These are phyloP conservation scores for Lerema accius DNA, from an alignment of 1,140 invertebrate genomes.

Conservation along the genomic window DNA sequence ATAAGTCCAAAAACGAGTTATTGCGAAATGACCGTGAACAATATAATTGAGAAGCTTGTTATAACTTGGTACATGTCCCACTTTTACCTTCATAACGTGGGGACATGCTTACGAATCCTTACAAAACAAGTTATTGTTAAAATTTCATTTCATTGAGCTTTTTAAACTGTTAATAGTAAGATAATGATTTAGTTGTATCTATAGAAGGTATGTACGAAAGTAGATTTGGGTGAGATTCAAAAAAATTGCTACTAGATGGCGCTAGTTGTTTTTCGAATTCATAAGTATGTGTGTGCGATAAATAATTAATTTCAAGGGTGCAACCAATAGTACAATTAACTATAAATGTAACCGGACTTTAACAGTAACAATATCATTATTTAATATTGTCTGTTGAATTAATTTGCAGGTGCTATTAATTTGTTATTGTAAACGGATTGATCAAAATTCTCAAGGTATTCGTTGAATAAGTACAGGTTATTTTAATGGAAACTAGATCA, in stretches of 20 bases:
- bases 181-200: too few species aligned
- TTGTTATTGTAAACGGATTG: not conserved
- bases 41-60: constrained; percentile 41
- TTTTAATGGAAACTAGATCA: too few species aligned
- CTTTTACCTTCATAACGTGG: constrained; percentile 36
- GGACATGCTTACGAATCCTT: not conserved
- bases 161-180: too few species aligned
- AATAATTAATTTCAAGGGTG: not conserved
- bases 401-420: constrained; percentile 7
- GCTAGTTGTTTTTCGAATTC: too few species aligned
- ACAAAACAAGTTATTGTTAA: not conserved
- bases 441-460: not conserved
- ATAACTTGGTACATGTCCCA: constrained; percentile 35
- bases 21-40: constrained; percentile 40
- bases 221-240: too few species aligned
- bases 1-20: constrained; percentile 39
- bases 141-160: not conserved
- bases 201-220: too few species aligned
- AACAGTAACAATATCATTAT: not conserved
- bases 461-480: too few species aligned
- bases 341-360: not conserved
- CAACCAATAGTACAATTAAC: not conserved
- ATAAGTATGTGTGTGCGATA: too few species aligned
- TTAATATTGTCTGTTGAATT: not conserved
- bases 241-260: too few species aligned